Conservation (phyloP, 2,797 vertebrate genomes). For the Poecilia velifera region DNA sequence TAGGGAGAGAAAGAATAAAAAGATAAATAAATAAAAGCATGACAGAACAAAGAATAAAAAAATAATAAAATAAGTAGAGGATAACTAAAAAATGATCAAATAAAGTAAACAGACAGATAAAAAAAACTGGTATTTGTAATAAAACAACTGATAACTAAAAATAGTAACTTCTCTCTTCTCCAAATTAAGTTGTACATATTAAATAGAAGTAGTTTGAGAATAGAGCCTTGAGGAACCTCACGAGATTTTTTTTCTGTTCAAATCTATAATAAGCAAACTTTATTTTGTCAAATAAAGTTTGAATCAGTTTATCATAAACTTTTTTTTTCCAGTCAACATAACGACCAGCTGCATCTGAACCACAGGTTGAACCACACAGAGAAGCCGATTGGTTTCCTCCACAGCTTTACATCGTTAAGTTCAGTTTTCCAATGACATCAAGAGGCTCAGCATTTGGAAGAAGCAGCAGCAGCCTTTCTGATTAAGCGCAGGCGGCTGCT, state of each 20-base stretch:
- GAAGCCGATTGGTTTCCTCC: background rate
- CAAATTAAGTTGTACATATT: too few relatives aligned
- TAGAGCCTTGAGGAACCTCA: background rate
- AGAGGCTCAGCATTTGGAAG: conserved; percentile 12
- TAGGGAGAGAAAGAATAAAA: too few relatives aligned
- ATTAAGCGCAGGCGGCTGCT: conserved; percentile 35
- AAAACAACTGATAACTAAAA: background rate
- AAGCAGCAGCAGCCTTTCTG: conserved; percentile 48
- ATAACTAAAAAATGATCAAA: background rate
- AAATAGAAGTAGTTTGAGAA: background rate
- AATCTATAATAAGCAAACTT: background rate
- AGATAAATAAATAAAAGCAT: too few relatives aligned
- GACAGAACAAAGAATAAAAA: too few relatives aligned
- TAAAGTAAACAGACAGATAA: background rate
- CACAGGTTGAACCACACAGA: background rate
- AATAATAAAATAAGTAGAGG: too few relatives aligned
- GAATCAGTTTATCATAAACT: background rate
- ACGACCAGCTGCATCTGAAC: background rate
- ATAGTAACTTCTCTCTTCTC: background rate
- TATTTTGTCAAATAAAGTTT: background rate
- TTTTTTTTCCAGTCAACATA: background rate
- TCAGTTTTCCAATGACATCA: conserved; percentile 10
- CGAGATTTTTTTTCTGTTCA: background rate
- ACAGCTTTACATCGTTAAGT: background rate
- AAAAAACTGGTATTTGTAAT: background rate